Conservation (phyloP, 2,888 invertebrate genomes). For the Girardia tigrina region DNA sequence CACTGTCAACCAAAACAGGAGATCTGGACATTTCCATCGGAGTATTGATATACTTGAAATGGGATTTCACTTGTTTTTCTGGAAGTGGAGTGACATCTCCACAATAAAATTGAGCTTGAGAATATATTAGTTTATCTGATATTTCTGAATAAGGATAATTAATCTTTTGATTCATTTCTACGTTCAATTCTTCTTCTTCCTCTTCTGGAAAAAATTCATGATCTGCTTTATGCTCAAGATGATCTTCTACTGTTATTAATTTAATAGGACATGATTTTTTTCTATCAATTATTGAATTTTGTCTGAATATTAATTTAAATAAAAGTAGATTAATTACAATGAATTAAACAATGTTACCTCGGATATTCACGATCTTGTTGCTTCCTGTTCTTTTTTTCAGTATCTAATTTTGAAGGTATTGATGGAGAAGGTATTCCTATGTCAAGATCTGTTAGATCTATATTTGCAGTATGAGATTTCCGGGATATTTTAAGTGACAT, state of each 20-base stretch:
- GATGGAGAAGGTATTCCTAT: background rate
- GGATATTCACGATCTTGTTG: background rate
- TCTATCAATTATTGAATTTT: background rate
- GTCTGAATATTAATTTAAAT: background rate
- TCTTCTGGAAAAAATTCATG: background rate
- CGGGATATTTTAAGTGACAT: background rate
- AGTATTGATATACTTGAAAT: background rate
- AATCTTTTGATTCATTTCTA: background rate
- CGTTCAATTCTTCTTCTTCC: background rate
- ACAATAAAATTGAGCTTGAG: background rate
- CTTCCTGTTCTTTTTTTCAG: background rate
- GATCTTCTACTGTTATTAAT: background rate
- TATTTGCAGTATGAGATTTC: background rate
- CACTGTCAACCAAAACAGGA: background rate
- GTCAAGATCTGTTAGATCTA: background rate
- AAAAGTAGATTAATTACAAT: background rate
- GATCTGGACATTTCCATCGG: background rate
- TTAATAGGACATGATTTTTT: background rate
- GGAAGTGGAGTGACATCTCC: background rate
- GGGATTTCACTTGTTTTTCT: background rate
- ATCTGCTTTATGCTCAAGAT: background rate
- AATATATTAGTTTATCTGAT: background rate
- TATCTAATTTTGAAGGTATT: background rate
- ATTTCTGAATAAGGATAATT: background rate
- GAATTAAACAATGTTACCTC: background rate